Conservation (phyloP, 2,888 invertebrate species). For the Pollenia labialis region DNA sequence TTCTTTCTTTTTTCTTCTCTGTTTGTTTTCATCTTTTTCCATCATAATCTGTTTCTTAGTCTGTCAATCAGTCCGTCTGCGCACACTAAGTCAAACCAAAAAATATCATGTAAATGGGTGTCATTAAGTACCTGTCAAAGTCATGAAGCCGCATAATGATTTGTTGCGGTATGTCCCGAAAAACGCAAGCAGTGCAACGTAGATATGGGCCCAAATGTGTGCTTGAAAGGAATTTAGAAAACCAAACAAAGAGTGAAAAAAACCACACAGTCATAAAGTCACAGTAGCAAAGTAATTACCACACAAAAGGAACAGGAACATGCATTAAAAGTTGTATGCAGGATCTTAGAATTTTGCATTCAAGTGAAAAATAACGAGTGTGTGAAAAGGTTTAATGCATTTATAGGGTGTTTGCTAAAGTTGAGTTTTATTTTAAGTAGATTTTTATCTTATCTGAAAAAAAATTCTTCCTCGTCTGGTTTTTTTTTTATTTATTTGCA, state of each 20-base stretch:
- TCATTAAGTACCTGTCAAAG: slow-evolving; percentile 73
- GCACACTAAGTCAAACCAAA: slow-evolving; percentile 28
- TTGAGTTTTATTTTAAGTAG: background rate
- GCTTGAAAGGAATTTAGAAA: slow-evolving; percentile 45
- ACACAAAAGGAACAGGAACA: slow-evolving; percentile 43
- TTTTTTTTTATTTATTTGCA: too few species aligned
- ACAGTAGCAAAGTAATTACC: slow-evolving; percentile 74
- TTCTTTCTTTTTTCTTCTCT: slow-evolving; percentile 22
- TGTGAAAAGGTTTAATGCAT: background rate
- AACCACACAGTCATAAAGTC: slow-evolving; percentile 75
- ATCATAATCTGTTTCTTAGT: slow-evolving; percentile 15
- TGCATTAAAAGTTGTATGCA: slow-evolving; percentile 20
- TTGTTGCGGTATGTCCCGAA: slow-evolving; percentile 61
- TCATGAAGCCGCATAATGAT: slow-evolving; percentile 73
- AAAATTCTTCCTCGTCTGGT: too few species aligned
- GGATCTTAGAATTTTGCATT: slow-evolving; percentile 62
- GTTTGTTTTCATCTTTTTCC: slow-evolving; percentile 27
- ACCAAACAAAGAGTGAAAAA: slow-evolving; percentile 25
- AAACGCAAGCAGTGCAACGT: slow-evolving; percentile 22
- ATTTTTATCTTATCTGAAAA: too few species aligned
- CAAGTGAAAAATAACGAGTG: background rate
- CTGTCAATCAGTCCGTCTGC: slow-evolving; percentile 15
- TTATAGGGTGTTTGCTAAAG: background rate
- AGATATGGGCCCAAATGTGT: background rate
- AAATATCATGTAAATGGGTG: slow-evolving; percentile 71